Base-by-base conservation (phyloP, 2,113 vertebrate species). In the Alouatta palliata region DNA sequence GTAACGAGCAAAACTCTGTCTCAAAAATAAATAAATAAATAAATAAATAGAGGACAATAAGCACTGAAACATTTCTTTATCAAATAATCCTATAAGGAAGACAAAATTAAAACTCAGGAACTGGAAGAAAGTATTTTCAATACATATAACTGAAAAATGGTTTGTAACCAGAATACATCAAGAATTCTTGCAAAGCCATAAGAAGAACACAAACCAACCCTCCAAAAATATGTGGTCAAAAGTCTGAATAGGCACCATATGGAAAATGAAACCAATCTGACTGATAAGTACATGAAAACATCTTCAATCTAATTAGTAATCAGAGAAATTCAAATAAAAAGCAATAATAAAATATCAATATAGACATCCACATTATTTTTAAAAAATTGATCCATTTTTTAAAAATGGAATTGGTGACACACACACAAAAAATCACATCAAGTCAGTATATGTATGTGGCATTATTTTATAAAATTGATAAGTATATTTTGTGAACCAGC, bases 111-210 rank as follows among this genome's bases (percentile, higher is more conserved):
- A 85, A 83, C 13, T 80, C 27, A 23, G 13, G 25, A 66, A 23
- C 23, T 85, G 7, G 45, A 88, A 79, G 23, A 86, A 89, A 92
- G 20, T 52, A 71, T 92, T 17, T 56, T 75, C 32, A 84, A 76
- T 37, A 92, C 37, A 86, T 30, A 30, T 17, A 92, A 89, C 30
- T 64, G 43, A 86, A 80, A 75, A 85, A 68, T 25, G 52, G 30
- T 92, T 84, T 73, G 7, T 61, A 85, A 66, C 21, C 2, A 85
- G 27, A 87, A 89, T 40, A 71, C 27, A 4, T 66, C 47, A 89
- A 92, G 58, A 94, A 90, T 84, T 86, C 13, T 79, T 94, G 92
- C 54, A 79, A 68, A 85, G 6, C 68, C n/a, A 73, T 81, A 91
- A 82, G 66, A 88, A 96, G 84, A 85, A 47, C 10, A 68, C 66